These are phyloP conservation scores for Sogatella furcifera DNA, from an alignment of 1,140 invertebrate genomes.

Conservation along the genomic window DNA sequence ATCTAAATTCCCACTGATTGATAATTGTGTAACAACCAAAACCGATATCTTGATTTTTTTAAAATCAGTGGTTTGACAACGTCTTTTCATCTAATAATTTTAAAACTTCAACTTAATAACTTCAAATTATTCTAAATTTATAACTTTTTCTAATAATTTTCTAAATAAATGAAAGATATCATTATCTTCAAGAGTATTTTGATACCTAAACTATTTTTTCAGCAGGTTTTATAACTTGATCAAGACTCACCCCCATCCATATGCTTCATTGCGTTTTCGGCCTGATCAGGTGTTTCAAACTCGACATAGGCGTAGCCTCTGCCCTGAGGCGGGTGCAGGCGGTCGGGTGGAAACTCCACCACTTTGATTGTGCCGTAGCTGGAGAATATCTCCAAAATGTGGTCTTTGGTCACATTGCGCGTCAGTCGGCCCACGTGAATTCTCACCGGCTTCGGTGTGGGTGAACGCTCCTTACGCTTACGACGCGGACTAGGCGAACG, in stretches of 20 bases:
- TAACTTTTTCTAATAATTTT: too few relatives aligned
- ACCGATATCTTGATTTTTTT: too few relatives aligned
- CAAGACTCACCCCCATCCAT: constrained; percentile 81
- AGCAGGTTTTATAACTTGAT: background rate
- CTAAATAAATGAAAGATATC: too few relatives aligned
- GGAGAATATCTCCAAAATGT: constrained; percentile 90
- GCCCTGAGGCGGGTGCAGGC: constrained; percentile 72
- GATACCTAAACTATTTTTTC: too few relatives aligned
- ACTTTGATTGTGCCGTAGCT: constrained; percentile 83
- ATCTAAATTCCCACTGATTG: too few relatives aligned
- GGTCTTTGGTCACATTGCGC: constrained; percentile 85
- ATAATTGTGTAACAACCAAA: too few relatives aligned
- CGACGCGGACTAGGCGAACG: constrained; percentile 41
- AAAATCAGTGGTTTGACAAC: too few relatives aligned
- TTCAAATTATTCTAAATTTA: too few relatives aligned
- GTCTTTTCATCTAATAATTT: too few relatives aligned
- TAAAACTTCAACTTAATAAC: too few relatives aligned
- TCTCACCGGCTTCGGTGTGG: constrained; percentile 75
- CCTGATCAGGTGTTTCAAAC: constrained; percentile 86
- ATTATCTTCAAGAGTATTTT: too few relatives aligned
- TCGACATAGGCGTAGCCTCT: constrained; percentile 92
- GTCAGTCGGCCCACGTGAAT: constrained; percentile 89
- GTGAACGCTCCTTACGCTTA: constrained; percentile 63
- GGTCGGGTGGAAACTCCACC: constrained; percentile 81
- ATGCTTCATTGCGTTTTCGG: constrained; percentile 96